Percentiles rank a stretch among this genome's conserved stretches.
Conservation (phyloP, 53 echinoderm and acorn worm species). For the Crossaster papposus region DNA sequence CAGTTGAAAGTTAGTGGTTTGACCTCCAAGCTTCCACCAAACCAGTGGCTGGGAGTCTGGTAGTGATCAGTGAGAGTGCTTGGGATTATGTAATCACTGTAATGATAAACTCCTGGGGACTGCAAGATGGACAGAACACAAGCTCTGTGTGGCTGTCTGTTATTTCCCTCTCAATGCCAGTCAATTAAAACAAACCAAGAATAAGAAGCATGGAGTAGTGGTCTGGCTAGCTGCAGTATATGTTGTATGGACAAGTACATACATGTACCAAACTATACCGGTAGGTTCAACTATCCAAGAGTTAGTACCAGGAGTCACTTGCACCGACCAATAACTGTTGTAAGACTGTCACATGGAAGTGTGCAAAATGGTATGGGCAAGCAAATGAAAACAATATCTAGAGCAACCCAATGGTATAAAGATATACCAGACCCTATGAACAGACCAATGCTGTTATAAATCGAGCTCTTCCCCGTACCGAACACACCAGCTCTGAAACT, state of each 20-base stretch:
- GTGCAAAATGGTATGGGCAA: constrained; percentile 34
- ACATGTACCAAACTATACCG: background rate
- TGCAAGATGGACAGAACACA: constrained; percentile 49
- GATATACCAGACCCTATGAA: constrained; percentile 5
- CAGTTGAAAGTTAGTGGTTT: constrained; percentile 15
- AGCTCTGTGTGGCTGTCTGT: constrained; percentile 30
- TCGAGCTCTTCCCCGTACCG: constrained; percentile 23
- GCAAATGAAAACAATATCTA: constrained; percentile 64
- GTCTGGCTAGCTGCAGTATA: background rate
- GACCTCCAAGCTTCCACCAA: background rate
- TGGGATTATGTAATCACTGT: constrained; percentile 61
- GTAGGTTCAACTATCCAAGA: no score
- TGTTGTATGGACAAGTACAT: background rate
- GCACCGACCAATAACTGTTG: constrained; percentile 5
- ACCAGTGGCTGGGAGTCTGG: constrained; percentile 39
- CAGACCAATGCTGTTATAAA: constrained; percentile 38
- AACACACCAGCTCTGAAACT: constrained; percentile 39
- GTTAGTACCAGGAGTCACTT: background rate
- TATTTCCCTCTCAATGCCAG: constrained; percentile 46
- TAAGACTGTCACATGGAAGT: constrained; percentile 49
- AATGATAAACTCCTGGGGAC: constrained; percentile 61
- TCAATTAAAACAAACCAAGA: constrained; percentile 61
- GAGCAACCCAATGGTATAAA: constrained; percentile 51
- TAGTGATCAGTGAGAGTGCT: constrained; percentile 43
- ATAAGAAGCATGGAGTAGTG: constrained; percentile 30